These are phyloP conservation scores for Eutrigla gurnardus DNA, from an alignment of 2,797 vertebrate species.

Conservation along the genomic window DNA sequence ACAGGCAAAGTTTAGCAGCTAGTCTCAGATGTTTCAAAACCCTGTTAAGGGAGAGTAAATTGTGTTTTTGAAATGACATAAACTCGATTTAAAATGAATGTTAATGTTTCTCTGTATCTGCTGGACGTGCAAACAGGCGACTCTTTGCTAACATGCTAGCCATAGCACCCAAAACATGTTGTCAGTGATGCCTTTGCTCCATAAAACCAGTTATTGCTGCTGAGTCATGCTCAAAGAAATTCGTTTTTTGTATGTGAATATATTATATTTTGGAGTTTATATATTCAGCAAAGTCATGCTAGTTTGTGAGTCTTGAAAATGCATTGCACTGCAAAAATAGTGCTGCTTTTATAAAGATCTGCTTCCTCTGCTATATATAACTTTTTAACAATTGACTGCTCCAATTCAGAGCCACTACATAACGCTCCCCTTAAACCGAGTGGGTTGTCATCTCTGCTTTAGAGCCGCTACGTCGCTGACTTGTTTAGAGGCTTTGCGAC, in stretches of 20 bases:
- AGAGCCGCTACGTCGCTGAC: conserved; percentile 9
- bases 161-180: not conserved
- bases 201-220: not conserved
- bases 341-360: not conserved
- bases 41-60: not conserved
- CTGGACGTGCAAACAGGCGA: not conserved
- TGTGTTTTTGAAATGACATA: conserved; percentile 1
- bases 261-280: conserved; percentile 4
- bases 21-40: conserved; percentile 6
- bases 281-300: conserved; percentile 1
- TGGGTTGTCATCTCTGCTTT: conserved; percentile 26
- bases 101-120: not conserved
- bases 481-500: conserved; percentile 9
- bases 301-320: not conserved
- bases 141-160: not conserved
- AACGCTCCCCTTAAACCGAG: conserved; percentile 12
- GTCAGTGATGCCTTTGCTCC: not conserved
- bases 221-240: not conserved
- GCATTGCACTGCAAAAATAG: not conserved
- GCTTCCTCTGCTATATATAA: not conserved
- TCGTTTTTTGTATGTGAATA: not conserved
- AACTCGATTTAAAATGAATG: not conserved
- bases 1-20: not conserved
- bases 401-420: not conserved
- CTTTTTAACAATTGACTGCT: not conserved